These are phyloP conservation scores for Microdon myrmicae DNA, from an alignment of 2,888 invertebrate species.

Conservation along the genomic window DNA sequence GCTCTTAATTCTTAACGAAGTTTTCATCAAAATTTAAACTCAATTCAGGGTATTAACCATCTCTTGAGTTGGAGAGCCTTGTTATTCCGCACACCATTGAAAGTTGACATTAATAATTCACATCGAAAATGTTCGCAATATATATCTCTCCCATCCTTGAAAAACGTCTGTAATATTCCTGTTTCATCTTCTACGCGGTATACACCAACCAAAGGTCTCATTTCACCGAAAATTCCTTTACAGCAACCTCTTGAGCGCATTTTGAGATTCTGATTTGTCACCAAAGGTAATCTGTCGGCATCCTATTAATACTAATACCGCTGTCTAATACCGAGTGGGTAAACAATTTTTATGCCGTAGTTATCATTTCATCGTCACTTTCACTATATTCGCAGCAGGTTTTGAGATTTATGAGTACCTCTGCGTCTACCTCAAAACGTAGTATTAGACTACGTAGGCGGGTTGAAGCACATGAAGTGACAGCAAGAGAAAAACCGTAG, in stretches of 20 bases:
- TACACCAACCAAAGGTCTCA: too few relatives aligned
- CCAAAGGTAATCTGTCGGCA: slow-evolving; percentile 40
- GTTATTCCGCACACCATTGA: too few relatives aligned
- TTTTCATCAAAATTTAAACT: too few relatives aligned
- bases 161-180: too few relatives aligned
- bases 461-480: slow-evolving; percentile 36
- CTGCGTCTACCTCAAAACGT: slow-evolving; percentile 14
- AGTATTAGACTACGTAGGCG: slow-evolving; percentile 45
- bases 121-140: too few relatives aligned
- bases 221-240: too few relatives aligned
- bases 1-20: too few relatives aligned
- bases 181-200: too few relatives aligned
- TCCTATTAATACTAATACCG: slow-evolving; percentile 45
- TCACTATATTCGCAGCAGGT: slow-evolving; percentile 25
- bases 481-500: slow-evolving; percentile 11
- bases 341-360: slow-evolving; percentile 48
- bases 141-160: too few relatives aligned
- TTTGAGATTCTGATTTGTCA: slow-evolving; percentile 39
- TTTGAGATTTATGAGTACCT: slow-evolving; percentile 31
- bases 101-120: too few relatives aligned
- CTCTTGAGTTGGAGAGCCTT: too few relatives aligned
- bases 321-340: slow-evolving; percentile 39
- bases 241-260: slow-evolving; percentile 32
- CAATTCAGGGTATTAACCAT: too few relatives aligned
- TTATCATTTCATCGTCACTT: slow-evolving; percentile 50